Percentiles rank a stretch among this genome's conserved stretches.
Conservation (phyloP, 2,888 invertebrate genomes). For the Saturnia japonica region DNA sequence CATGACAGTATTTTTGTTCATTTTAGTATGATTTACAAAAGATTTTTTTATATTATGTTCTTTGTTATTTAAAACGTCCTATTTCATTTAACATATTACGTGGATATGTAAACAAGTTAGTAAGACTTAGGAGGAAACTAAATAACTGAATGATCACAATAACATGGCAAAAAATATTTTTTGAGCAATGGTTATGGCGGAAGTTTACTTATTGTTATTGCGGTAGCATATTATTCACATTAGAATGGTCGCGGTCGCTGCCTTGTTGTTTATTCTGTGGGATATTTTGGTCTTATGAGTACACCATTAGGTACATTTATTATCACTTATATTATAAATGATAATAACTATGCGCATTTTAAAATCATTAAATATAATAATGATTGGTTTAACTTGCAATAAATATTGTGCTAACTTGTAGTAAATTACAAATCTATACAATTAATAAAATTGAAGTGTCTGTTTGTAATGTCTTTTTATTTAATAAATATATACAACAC, state of each 20-base stretch:
- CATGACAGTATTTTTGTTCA: no score
- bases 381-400: no score
- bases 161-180: no score
- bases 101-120: background rate
- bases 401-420: no score
- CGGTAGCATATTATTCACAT: background rate
- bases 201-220: background rate
- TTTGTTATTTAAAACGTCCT: background rate
- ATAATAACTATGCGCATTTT: background rate
- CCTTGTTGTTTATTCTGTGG: background rate
- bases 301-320: background rate
- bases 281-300: background rate
- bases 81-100: background rate
- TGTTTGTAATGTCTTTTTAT: no score
- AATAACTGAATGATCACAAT: no score
- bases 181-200: background rate
- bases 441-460: no score
- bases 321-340: background rate
- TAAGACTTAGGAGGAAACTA: background rate
- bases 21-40: no score
- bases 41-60: background rate
- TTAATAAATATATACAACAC: no score
- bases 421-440: no score
- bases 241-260: background rate
- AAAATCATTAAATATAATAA: background rate